Evolutionary conservation across 2,113 vertebrate genomes (phyloP), one percentile per base, ranked within the genome.

Genomic region (Tyto alba): DNA sequence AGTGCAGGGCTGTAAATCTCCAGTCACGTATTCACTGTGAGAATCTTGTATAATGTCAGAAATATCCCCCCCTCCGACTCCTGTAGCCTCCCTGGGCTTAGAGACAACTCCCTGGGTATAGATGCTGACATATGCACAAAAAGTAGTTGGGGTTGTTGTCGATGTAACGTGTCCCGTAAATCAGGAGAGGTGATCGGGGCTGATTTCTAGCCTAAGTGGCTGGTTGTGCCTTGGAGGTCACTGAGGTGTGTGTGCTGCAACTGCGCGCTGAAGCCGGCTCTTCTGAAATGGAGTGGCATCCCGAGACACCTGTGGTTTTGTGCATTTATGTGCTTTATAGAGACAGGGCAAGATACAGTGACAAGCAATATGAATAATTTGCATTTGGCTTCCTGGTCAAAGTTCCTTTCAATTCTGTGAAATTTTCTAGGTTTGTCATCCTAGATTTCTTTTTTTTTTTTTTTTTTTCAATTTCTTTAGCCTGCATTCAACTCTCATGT

Each of bases 231-330:
- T 6, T 16, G 41, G 75, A 40, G 78, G 38, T 72, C 52, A 1
- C 20, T 5, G 71, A 48, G 60, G 41, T 34, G 7, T 1, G 11
- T 6, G 34, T 13, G 56, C 85, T 36, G 57, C 75, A 10, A 4
- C 47, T 8, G 38, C 0, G 10, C 25, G n/a, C 27, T 63, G 29
- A 40, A 82, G 30, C 11, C 66, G 7, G 50, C 50, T 79, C 40
- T 22, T 27, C 62, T 45, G 29, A 40, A 32, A 16, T 0, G 1
- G 0, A 4, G 1, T 4, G 53, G 40, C 43, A 2, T 32, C 36
- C 64, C 10, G 43, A 10, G 67, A 11, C 67, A 56, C 17, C 64
- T 29, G 0, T 6, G 17, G 2, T 1, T 6, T 29, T 25, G 56
- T 6, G 30, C 17, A 1, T 34, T 20, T 25, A 19, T 2, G 23